phyloP scores from a whole-genome alignment of 2,113 vertebrate species.

The Melanostigma gelatinosum region DNA sequence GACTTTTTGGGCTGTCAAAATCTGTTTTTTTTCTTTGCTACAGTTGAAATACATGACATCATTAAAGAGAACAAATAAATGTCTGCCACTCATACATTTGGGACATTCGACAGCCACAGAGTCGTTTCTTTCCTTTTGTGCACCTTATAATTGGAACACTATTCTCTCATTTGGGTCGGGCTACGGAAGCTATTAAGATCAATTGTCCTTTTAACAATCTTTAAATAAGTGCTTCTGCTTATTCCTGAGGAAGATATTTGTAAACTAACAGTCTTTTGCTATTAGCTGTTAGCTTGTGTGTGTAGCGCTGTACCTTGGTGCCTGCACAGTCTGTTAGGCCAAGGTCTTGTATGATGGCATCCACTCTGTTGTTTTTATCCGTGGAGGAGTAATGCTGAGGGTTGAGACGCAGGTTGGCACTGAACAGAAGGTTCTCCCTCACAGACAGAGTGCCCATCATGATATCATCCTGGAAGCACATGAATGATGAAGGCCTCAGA shows the following conservation, averaged over 20 bases:
- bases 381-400: constrained; percentile 52
- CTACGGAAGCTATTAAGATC: neutral
- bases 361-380: constrained; percentile 78
- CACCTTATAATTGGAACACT: neutral
- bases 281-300: neutral
- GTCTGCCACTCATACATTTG: neutral
- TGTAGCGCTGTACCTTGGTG: constrained; percentile 76
- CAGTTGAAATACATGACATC: neutral
- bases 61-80: neutral
- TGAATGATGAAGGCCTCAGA: neutral
- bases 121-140: neutral
- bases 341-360: constrained; percentile 79
- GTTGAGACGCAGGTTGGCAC: constrained; percentile 81
- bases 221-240: neutral
- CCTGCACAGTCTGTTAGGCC: constrained; percentile 82
- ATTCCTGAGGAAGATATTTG: neutral
- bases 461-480: constrained; percentile 80
- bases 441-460: constrained; percentile 84
- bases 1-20: neutral
- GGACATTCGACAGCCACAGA: neutral
- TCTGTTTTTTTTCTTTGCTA: neutral
- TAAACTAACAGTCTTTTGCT: neutral
- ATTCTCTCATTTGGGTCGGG: too few relatives aligned
- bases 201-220: neutral
- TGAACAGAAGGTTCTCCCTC: constrained; percentile 85